Evolutionary conservation across 2,113 vertebrate genomes (phyloP).

Genomic region (Colius striatus): DNA sequence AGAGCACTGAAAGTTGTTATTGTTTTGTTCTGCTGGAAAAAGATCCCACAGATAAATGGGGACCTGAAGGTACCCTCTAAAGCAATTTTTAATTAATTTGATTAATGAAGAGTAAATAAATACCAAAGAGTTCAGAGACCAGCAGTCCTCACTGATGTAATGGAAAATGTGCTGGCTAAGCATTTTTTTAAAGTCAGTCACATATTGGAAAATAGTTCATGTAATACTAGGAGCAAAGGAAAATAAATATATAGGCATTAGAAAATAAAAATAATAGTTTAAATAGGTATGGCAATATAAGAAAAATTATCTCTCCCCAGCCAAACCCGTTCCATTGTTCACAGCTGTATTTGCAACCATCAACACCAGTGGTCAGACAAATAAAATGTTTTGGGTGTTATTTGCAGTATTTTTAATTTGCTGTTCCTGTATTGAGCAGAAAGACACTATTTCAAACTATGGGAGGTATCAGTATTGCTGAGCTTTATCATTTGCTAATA

Average conservation of each 20-base stretch:
- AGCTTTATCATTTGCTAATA: not conserved
- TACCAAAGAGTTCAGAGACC: not conserved
- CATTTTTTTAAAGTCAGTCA: not conserved
- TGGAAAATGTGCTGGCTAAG: constrained; percentile 5
- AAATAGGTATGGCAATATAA: not conserved
- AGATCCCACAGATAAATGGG: not conserved
- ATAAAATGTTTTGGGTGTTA: not conserved
- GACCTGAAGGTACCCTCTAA: not conserved
- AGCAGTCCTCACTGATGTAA: not conserved
- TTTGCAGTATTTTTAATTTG: not conserved
- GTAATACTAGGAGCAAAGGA: not conserved
- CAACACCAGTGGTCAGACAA: not conserved
- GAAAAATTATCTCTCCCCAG: not conserved
- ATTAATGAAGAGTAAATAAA: constrained; percentile 47
- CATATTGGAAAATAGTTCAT: not conserved
- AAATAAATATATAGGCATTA: not conserved
- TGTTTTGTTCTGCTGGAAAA: not conserved
- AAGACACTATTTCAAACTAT: not conserved
- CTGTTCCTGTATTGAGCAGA: not conserved
- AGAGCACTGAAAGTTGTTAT: not conserved
- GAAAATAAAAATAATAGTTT: not conserved
- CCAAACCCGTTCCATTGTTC: not conserved
- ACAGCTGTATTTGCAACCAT: accelerated
- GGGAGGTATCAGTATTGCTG: not conserved
- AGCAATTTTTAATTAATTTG: constrained; percentile 6